These are phyloP conservation scores for Cynodonichthys magdalenae DNA, from an alignment of 2,797 vertebrate genomes.

Conservation along the genomic window DNA sequence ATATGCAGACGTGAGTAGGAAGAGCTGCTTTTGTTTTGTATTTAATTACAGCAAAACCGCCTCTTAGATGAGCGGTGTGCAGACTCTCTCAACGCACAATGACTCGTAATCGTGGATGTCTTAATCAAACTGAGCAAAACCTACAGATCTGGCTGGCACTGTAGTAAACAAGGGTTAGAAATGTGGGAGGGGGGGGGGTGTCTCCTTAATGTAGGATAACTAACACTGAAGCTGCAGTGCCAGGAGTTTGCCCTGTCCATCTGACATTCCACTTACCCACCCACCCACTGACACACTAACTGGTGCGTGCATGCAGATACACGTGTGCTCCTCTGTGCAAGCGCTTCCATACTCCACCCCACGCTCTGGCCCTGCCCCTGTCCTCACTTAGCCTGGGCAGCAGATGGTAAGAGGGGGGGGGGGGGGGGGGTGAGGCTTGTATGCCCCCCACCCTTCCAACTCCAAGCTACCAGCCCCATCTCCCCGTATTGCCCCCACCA, in stretches of 20 bases:
- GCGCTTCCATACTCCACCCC: conserved; percentile 55
- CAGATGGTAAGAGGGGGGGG: too few species aligned
- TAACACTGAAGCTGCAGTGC: conserved; percentile 68
- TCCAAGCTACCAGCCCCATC: conserved; percentile 70
- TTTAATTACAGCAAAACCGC: conserved; percentile 61
- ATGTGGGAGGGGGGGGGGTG: conserved; percentile 45
- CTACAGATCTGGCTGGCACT: conserved; percentile 77
- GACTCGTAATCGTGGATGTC: conserved; percentile 83
- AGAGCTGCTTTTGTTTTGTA: conserved; percentile 29
- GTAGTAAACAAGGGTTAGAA: conserved; percentile 78
- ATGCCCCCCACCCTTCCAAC: conserved; percentile 53
- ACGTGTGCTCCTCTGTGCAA: conserved; percentile 56
- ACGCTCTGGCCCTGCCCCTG: conserved; percentile 68
- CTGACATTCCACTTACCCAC: conserved; percentile 68
- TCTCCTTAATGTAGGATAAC: conserved; percentile 77
- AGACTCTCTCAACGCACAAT: conserved; percentile 74
- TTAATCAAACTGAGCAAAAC: conserved; percentile 84
- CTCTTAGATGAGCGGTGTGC: conserved; percentile 47
- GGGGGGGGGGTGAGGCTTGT: conserved; percentile 79
- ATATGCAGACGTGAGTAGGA: conserved; percentile 17
- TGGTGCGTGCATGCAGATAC: conserved; percentile 67
- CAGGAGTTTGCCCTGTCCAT: conserved; percentile 76
- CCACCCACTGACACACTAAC: conserved; percentile 72
- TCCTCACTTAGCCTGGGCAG: conserved; percentile 81
- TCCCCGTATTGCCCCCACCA: conserved; percentile 39